Conservation (phyloP, 2,113 vertebrate species). For the Rissa tridactyla region DNA sequence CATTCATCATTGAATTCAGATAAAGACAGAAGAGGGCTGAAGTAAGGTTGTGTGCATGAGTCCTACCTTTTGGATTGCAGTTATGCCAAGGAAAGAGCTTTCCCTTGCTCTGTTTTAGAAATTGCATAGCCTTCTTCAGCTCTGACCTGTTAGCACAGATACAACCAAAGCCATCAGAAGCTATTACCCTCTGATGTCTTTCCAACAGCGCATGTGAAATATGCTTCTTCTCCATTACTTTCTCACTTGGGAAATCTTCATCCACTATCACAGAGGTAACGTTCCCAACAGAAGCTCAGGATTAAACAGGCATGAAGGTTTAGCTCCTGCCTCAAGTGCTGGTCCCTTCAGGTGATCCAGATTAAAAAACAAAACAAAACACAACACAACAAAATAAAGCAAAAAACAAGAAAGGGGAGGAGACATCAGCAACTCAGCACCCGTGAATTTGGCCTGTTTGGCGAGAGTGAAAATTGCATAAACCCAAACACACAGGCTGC, state of each 20-base stretch:
- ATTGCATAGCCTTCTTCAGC: not conserved
- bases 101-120: not conserved
- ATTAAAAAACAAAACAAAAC: not conserved
- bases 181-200: not conserved
- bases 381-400: not conserved
- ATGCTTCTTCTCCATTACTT: rapidly evolving
- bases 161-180: not conserved
- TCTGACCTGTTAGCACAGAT: not conserved
- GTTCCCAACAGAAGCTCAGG: not conserved
- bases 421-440: not conserved
- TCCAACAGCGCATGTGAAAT: not conserved
- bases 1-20: not conserved
- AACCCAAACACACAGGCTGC: not conserved
- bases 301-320: not conserved
- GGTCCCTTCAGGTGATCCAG: not conserved
- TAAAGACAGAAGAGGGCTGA: not conserved
- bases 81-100: not conserved
- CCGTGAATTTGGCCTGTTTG: not conserved
- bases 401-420: not conserved
- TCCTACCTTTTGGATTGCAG: not conserved
- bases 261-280: not conserved
- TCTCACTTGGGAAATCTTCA: not conserved
- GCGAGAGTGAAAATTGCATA: not conserved
- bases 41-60: rapidly evolving
- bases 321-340: not conserved